phyloP scores from a whole-genome alignment of 2,888 invertebrate genomes.

The Antheraea yamamai region DNA sequence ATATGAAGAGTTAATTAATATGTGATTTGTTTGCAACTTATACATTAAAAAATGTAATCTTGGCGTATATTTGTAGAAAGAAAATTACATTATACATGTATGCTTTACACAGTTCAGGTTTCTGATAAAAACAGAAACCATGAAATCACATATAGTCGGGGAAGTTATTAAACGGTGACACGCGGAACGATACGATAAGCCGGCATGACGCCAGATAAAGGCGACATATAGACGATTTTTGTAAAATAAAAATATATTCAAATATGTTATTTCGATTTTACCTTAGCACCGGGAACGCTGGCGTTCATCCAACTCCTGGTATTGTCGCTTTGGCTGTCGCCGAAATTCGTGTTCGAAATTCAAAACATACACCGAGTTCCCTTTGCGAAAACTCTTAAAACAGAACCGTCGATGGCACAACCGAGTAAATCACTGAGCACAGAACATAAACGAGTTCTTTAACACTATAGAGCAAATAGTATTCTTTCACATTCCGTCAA shows the following conservation, averaged over 20 bases:
- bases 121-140: slow-evolving; percentile 38
- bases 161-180: slow-evolving; percentile 46
- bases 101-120: slow-evolving; percentile 23
- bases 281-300: slow-evolving; percentile 76
- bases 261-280: slow-evolving; percentile 50
- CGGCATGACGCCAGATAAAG: slow-evolving; percentile 50
- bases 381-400: slow-evolving; percentile 45
- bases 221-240: slow-evolving; percentile 40
- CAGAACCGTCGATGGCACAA: slow-evolving; percentile 40
- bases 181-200: slow-evolving; percentile 58
- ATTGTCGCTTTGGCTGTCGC: slow-evolving; percentile 72
- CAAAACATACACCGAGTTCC: slow-evolving; percentile 46
- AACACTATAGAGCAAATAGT: slow-evolving; percentile 61
- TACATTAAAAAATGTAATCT: not conserved
- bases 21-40: not conserved
- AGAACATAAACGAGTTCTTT: slow-evolving; percentile 44
- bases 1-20: not conserved
- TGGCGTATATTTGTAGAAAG: not conserved
- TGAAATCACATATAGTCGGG: slow-evolving; percentile 46
- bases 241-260: slow-evolving; percentile 40
- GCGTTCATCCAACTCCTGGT: slow-evolving; percentile 78
- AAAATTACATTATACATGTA: not conserved
- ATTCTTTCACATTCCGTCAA: slow-evolving; percentile 75
- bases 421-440: slow-evolving; percentile 60
- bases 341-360: slow-evolving; percentile 63